Percentiles rank a stretch among this genome's conserved stretches.
Conservation (phyloP, 2,113 vertebrate genomes). For the Anhinga rufa region DNA sequence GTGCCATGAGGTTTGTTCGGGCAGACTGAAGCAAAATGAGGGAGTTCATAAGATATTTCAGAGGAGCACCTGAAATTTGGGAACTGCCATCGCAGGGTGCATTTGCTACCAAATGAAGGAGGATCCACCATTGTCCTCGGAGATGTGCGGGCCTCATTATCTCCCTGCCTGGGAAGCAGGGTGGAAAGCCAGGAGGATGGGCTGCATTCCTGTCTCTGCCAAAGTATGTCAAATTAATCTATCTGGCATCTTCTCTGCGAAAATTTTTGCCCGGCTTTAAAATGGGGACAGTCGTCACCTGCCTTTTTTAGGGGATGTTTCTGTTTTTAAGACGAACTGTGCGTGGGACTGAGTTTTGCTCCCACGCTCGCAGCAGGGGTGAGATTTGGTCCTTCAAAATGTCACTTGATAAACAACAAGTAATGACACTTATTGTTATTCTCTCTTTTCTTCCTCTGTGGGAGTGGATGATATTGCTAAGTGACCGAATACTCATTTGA, state of each 20-base stretch:
- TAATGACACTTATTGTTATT: neutral
- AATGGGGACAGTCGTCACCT: neutral
- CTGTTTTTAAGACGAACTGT: neutral
- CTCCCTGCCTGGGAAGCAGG: neutral
- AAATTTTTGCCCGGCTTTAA: neutral
- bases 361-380: neutral
- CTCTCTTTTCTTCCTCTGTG: neutral
- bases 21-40: neutral
- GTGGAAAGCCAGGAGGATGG: neutral
- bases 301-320: neutral
- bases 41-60: neutral
- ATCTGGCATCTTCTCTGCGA: neutral
- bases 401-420: neutral
- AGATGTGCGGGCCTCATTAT: rapidly evolving
- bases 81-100: rapidly evolving
- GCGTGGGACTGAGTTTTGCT: neutral
- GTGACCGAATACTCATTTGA: slow-evolving; percentile 22
- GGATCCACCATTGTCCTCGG: neutral
- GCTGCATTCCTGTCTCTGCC: neutral
- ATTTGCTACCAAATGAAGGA: neutral
- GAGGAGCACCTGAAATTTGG: neutral
- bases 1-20: rapidly evolving
- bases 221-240: neutral
- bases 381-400: neutral
- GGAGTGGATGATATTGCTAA: slow-evolving; percentile 6